Evolutionary conservation across 2,888 invertebrate species (phyloP).

Genomic region (Noctua comes): DNA sequence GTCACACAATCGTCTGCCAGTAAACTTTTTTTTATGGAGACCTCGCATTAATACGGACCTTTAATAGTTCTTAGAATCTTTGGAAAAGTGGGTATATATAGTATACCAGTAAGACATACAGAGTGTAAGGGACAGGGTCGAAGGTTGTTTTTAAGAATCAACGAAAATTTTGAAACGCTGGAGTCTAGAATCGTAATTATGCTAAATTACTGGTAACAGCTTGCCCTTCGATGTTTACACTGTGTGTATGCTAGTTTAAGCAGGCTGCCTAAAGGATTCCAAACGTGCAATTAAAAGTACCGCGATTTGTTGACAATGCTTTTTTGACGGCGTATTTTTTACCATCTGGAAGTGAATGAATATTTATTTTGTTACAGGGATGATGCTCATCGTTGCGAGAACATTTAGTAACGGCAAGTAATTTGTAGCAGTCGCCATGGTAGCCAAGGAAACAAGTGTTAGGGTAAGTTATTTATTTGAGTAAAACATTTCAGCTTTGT

Average conservation of each 20-base stretch:
- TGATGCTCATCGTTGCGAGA: conserved; percentile 31
- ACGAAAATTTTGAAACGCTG: neutral
- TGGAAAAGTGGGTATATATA: neutral
- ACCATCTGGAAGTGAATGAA: neutral
- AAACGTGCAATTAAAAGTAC: neutral
- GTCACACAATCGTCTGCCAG: neutral
- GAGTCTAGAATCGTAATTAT: neutral
- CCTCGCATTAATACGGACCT: neutral
- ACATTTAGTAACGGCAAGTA: conserved; percentile 23
- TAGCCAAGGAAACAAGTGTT: conserved; percentile 57
- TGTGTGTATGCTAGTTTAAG: neutral
- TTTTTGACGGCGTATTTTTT: neutral
- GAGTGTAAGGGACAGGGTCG: neutral
- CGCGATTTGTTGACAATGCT: neutral
- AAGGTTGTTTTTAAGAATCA: neutral
- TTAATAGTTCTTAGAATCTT: neutral
- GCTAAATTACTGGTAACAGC: neutral
- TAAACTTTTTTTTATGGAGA: neutral
- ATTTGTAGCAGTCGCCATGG: conserved; percentile 35
- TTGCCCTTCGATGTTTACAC: neutral
- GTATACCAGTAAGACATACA: neutral
- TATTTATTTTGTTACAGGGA: conserved; percentile 47
- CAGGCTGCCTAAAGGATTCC: neutral
- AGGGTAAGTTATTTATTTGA: conserved; percentile 42
- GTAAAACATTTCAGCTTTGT: neutral